Conservation (phyloP, 2,113 vertebrate species). For the Rattus rattus region DNA sequence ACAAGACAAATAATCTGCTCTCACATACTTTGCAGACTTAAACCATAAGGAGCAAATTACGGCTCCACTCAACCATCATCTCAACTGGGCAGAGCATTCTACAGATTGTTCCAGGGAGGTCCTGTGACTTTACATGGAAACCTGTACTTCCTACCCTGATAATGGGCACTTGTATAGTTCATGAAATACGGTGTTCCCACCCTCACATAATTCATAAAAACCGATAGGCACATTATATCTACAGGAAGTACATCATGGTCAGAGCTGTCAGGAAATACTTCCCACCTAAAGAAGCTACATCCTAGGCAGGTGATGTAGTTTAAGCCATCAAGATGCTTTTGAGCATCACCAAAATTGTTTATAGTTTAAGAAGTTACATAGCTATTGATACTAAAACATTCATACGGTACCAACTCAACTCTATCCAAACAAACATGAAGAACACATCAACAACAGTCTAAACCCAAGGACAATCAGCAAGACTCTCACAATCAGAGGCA, state of each 20-base stretch:
- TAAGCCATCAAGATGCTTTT: neutral
- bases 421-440: neutral
- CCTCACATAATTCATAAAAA: neutral
- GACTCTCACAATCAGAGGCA: neutral
- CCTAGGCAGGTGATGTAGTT: neutral
- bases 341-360: neutral
- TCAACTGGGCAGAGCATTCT: neutral
- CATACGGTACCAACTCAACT: neutral
- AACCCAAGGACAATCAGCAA: neutral
- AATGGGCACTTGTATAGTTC: neutral
- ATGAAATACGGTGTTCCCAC: neutral
- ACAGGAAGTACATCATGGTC: neutral
- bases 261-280: neutral
- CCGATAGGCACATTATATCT: neutral
- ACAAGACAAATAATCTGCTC: neutral
- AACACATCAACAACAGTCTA: neutral
- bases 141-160: no score
- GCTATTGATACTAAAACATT: neutral
- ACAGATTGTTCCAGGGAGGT: neutral
- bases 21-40: neutral
- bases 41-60: neutral
- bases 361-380: neutral
- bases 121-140: neutral
- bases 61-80: neutral
- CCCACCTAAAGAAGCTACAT: neutral